Percentiles rank a stretch among this genome's conserved stretches.
Evolutionary conservation across 2,888 invertebrate genomes (phyloP).

Genomic region (Liodrosophila aerea): DNA sequence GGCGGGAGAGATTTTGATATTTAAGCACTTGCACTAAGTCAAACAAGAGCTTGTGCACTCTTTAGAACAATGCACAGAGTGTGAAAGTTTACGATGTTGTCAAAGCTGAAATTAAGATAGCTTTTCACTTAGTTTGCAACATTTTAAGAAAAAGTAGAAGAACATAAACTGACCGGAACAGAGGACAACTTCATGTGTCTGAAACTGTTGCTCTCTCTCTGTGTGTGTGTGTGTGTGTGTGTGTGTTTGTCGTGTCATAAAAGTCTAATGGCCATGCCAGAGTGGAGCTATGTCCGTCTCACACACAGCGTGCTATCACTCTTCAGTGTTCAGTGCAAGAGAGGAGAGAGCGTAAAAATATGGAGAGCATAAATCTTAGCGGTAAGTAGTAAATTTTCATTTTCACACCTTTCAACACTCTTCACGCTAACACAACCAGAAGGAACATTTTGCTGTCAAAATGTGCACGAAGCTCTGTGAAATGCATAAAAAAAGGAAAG

Average conservation of each 20-base stretch:
- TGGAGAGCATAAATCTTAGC: conserved; percentile 73
- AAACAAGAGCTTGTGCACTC: no score
- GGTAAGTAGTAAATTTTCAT: conserved; percentile 79
- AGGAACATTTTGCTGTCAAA: conserved; percentile 80
- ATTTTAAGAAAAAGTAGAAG: no score
- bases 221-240: background rate
- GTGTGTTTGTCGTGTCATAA: conserved; percentile 36
- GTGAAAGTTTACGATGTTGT: background rate
- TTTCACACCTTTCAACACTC: conserved; percentile 80
- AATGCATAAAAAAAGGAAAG: conserved; percentile 31
- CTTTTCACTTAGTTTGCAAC: background rate
- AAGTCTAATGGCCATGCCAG: conserved; percentile 29
- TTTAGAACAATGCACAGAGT: no score
- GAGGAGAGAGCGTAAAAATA: conserved; percentile 40
- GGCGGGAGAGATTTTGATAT: no score
- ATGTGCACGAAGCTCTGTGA: conserved; percentile 47
- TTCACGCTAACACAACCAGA: conserved; percentile 77
- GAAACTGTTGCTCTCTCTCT: background rate
- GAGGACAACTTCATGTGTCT: conserved; percentile 25
- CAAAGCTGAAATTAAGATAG: background rate
- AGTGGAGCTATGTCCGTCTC: conserved; percentile 12
- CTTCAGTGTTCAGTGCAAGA: conserved; percentile 4
- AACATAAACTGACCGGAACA: conserved; percentile 18
- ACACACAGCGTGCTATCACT: conserved; percentile 2
- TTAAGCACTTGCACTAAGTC: no score